Evolutionary conservation across 2,113 vertebrate species (phyloP).

Genomic region (Amia ocellicauda): DNA sequence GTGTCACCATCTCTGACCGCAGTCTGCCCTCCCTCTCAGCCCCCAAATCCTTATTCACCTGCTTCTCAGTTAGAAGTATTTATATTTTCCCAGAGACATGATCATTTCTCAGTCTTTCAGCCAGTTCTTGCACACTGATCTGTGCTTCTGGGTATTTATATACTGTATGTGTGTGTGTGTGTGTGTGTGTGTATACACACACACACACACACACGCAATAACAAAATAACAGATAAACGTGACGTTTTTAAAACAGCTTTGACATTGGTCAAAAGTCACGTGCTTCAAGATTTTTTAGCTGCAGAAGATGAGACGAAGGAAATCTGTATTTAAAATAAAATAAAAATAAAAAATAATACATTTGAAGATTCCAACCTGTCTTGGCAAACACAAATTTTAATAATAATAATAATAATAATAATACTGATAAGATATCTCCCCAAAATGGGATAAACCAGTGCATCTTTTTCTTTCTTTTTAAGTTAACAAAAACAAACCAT

Average conservation of each 20-base stretch:
- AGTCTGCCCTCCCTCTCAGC: no score
- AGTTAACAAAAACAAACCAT: constrained; percentile 33
- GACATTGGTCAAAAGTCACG: constrained; percentile 28
- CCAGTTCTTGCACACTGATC: no score
- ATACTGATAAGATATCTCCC: constrained; percentile 35
- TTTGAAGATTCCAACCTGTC: not conserved
- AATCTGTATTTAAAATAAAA: constrained; percentile 4
- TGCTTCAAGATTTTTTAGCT: constrained; percentile 27
- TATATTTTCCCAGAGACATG: no score
- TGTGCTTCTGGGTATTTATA: no score
- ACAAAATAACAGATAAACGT: no score
- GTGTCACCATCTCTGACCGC: no score
- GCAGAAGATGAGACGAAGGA: constrained; percentile 2
- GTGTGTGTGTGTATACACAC: not conserved
- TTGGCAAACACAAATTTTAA: constrained; percentile 20
- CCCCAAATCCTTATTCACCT: no score
- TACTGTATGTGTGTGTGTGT: not conserved
- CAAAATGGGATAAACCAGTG: constrained; percentile 27
- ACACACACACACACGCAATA: no score
- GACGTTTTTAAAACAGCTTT: constrained; percentile 14
- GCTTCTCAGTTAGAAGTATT: no score
- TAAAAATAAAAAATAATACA: constrained; percentile 19
- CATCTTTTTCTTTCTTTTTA: constrained; percentile 37
- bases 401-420: constrained; percentile 35
- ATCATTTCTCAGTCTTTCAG: no score